These are phyloP conservation scores for Nipponia nippon DNA, from an alignment of 2,113 vertebrate species.

Conservation along the genomic window DNA sequence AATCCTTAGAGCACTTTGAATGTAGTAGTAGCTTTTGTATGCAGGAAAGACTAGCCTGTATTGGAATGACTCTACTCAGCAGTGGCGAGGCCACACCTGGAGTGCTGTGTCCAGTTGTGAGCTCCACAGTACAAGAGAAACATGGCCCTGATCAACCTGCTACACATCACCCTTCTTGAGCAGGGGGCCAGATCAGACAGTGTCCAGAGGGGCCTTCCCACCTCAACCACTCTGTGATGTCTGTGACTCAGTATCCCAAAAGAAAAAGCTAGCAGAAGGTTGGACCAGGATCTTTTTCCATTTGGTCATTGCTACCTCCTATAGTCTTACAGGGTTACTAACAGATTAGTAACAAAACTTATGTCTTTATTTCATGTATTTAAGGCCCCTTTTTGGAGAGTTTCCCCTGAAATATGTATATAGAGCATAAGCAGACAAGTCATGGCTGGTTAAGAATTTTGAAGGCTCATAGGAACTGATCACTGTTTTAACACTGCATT, in stretches of 20 bases:
- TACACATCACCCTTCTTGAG: not conserved
- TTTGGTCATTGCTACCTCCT: not conserved
- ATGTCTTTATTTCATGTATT: not conserved
- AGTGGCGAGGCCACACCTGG: not conserved
- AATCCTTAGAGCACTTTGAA: not conserved
- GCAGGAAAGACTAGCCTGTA: not conserved
- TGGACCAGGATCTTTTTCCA: not conserved
- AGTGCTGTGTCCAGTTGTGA: not conserved
- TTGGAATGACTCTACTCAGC: not conserved
- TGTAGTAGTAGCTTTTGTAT: not conserved
- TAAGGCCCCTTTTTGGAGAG: not conserved
- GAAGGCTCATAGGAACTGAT: not conserved
- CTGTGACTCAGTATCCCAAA: not conserved
- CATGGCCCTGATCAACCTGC: not conserved
- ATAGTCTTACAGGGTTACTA: not conserved
- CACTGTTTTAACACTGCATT: not conserved
- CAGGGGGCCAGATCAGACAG: not conserved
- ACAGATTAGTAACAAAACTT: not conserved
- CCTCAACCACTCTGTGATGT: not conserved
- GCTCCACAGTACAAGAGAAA: not conserved
- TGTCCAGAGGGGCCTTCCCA: not conserved
- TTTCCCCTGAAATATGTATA: not conserved
- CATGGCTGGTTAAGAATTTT: not conserved
- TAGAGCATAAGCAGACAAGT: not conserved
- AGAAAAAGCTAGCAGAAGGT: not conserved